phyloP scores from a whole-genome alignment of 23 tunicate genomes.

The Trididemnum clinides region DNA sequence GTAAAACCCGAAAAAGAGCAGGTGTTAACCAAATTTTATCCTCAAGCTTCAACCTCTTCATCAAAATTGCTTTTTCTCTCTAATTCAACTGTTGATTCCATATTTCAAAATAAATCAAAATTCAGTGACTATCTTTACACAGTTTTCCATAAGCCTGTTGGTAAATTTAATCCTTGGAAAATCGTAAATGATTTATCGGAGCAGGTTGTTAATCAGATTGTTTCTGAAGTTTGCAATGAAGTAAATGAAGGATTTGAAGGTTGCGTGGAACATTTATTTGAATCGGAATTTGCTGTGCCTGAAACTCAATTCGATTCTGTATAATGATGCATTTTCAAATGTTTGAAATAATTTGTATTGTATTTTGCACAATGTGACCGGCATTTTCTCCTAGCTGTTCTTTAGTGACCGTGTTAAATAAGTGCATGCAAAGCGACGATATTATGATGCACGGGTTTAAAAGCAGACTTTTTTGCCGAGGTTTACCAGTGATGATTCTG shows the following conservation, averaged over 20 bases:
- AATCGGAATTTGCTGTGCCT: constrained; percentile 62
- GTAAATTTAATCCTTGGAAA: constrained; percentile 79
- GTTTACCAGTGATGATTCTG: no score
- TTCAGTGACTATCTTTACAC: constrained; percentile 27
- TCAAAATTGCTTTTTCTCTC: neutral
- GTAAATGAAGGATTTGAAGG: constrained; percentile 54
- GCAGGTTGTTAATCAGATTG: constrained; percentile 41
- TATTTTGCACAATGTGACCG: no score
- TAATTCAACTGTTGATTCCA: constrained; percentile 16
- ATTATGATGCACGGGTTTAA: no score
- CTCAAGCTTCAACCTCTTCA: neutral
- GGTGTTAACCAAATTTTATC: neutral
- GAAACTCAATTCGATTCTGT: neutral
- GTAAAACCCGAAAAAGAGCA: neutral
- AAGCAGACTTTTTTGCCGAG: no score
- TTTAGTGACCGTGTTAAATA: no score
- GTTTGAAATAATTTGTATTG: neutral
- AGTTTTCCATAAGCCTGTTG: constrained; percentile 59
- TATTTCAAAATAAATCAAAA: constrained; percentile 17
- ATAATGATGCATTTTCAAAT: neutral
- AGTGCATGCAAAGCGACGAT: no score
- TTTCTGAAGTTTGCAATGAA: constrained; percentile 51
- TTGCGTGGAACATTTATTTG: constrained; percentile 63
- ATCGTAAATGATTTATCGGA: constrained; percentile 63
- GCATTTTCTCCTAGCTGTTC: no score